phyloP scores from a whole-genome alignment of 1,140 invertebrate genomes.

The Drosophila ambigua region DNA sequence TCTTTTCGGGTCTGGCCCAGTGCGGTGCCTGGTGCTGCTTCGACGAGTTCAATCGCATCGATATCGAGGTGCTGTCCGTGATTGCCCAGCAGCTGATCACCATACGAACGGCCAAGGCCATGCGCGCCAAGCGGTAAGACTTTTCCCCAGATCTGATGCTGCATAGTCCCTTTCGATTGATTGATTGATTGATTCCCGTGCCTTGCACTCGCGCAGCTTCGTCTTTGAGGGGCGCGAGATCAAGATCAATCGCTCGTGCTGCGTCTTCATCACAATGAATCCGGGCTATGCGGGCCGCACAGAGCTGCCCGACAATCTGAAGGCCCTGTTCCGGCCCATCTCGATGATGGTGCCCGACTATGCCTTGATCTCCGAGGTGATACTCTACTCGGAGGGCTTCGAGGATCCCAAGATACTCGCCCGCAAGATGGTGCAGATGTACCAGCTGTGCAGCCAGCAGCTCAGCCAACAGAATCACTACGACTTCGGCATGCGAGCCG shows the following conservation, averaged over 20 bases:
- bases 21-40: conserved; percentile 96
- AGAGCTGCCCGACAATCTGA: conserved; percentile 92
- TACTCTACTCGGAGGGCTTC: conserved; percentile 96
- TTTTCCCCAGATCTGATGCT: conserved; percentile 28
- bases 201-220: conserved; percentile 84
- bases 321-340: conserved; percentile 94
- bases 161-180: too few relatives aligned
- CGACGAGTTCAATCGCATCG: conserved; percentile 96
- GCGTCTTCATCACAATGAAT: conserved; percentile 96
- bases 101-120: conserved; percentile 90
- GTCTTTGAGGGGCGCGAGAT: conserved; percentile 96
- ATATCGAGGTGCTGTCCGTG: conserved; percentile 95
- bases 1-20: conserved; percentile 93
- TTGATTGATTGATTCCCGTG: conserved; percentile 30
- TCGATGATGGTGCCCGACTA: conserved; percentile 98
- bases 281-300: conserved; percentile 95
- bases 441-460: conserved; percentile 95
- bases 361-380: conserved; percentile 95
- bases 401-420: conserved; percentile 93
- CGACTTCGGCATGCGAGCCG: conserved; percentile 95
- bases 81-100: conserved; percentile 93
- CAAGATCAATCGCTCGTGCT: conserved; percentile 92
- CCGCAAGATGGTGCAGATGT: conserved; percentile 96
- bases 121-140: conserved; percentile 86
- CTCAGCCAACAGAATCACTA: conserved; percentile 97